Conservation (phyloP, 2,888 invertebrate species). For the Drosophila mulleri region DNA sequence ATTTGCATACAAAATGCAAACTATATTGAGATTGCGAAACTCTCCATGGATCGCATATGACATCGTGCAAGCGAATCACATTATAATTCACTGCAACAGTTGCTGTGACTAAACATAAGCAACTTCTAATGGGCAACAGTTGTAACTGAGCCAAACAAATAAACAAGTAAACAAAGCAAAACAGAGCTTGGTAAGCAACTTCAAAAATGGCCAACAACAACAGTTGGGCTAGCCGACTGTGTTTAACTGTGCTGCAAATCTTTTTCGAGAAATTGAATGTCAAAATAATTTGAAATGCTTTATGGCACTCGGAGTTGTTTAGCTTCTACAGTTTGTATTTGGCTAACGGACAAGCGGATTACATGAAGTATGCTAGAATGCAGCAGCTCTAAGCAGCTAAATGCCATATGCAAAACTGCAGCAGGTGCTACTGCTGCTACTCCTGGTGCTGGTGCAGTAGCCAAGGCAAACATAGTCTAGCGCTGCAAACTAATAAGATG, state of each 20-base stretch:
- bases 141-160: not conserved
- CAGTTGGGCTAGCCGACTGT: not conserved
- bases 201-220: not conserved
- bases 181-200: not conserved
- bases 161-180: not conserved
- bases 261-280: conserved; percentile 47
- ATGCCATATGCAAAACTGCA: conserved; percentile 57
- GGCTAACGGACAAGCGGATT: conserved; percentile 53
- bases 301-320: conserved; percentile 23
- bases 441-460: conserved; percentile 14
- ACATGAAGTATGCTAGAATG: conserved; percentile 46
- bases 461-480: conserved; percentile 54
- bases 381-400: conserved; percentile 49
- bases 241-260: conserved; percentile 19
- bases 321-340: conserved; percentile 6
- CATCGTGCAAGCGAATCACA: not conserved
- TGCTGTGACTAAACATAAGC: not conserved
- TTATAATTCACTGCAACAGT: conserved; percentile 5
- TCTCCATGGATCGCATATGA: not conserved
- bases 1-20: not conserved
- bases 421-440: conserved; percentile 35
- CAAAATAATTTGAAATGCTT: conserved; percentile 59
- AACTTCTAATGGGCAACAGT: conserved; percentile 4
- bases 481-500: conserved; percentile 76
- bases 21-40: not conserved